These are phyloP conservation scores for Perccottus glenii DNA, from an alignment of 2,113 vertebrate genomes.

Conservation along the genomic window DNA sequence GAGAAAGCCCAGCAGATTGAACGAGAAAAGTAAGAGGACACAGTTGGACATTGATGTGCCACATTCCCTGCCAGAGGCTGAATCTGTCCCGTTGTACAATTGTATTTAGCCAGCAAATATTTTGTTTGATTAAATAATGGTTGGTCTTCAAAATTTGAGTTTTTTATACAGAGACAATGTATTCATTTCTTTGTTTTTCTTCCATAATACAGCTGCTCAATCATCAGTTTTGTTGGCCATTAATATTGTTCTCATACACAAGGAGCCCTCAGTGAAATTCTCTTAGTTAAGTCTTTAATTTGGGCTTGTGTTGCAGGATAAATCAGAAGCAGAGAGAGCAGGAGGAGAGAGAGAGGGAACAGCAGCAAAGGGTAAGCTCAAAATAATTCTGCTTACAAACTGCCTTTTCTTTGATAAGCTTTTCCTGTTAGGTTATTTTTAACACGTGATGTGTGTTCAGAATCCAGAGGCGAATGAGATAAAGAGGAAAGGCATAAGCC, in stretches of 20 bases:
- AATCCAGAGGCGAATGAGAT: constrained; percentile 55
- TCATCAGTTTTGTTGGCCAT: too few relatives aligned
- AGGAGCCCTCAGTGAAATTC: too few relatives aligned
- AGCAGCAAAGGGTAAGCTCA: constrained; percentile 37
- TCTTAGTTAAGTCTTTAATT: not conserved
- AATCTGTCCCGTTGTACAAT: too few relatives aligned
- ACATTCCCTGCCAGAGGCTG: too few relatives aligned
- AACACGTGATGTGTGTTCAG: constrained; percentile 48
- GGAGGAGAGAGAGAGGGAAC: constrained; percentile 36
- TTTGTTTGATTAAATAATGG: too few relatives aligned
- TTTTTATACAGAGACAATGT: too few relatives aligned
- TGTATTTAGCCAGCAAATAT: too few relatives aligned
- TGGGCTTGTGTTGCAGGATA: constrained; percentile 31
- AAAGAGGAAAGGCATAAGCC: constrained; percentile 54
- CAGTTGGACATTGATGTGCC: not conserved
- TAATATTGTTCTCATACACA: too few relatives aligned
- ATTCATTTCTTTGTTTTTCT: too few relatives aligned
- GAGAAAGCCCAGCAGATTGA: constrained; percentile 69
- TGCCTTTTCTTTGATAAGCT: too few relatives aligned
- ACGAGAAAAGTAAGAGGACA: constrained; percentile 39
- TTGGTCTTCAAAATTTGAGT: too few relatives aligned
- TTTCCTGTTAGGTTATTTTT: not conserved
- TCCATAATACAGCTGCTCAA: too few relatives aligned
- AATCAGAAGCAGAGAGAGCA: constrained; percentile 62
- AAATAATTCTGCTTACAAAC: not conserved